phyloP scores from a whole-genome alignment of 64 coral and sea anemone genomes.

The Montipora efflorescens region DNA sequence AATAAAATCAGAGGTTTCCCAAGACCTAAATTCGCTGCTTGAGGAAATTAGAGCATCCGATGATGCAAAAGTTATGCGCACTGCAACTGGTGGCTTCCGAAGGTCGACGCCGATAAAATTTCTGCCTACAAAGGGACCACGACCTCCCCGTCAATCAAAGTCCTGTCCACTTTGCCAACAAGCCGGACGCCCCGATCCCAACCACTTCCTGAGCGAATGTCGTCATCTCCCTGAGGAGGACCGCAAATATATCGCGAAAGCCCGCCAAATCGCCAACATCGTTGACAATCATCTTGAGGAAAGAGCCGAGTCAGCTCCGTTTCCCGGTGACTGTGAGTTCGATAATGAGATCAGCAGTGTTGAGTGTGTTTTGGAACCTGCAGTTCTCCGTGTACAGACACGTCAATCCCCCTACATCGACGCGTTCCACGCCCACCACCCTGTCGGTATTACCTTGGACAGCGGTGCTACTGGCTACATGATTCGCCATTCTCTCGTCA shows the following conservation, averaged over 20 bases:
- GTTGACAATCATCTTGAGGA: neutral
- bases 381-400: too few relatives aligned
- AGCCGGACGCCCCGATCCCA: slow-evolving; percentile 36
- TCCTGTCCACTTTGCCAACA: slow-evolving; percentile 53
- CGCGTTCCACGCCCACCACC: too few relatives aligned
- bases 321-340: too few relatives aligned
- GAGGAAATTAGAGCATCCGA: slow-evolving; percentile 27
- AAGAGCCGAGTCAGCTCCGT: too few relatives aligned
- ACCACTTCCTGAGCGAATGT: slow-evolving; percentile 57
- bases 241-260: slow-evolving; percentile 50
- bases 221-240: slow-evolving; percentile 47
- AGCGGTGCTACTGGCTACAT: too few relatives aligned
- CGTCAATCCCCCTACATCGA: too few relatives aligned
- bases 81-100: neutral
- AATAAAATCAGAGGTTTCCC: slow-evolving; percentile 8
- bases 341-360: neutral
- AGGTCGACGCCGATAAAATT: neutral
- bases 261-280: slow-evolving; percentile 57
- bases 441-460: too few relatives aligned
- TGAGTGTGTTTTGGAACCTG: too few relatives aligned
- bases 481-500: neutral
- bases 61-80: slow-evolving; percentile 1
- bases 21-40: slow-evolving; percentile 17
- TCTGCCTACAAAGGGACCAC: neutral
- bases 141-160: neutral